A percentile compares a stretch with the other conserved stretches of the same genome.
phyloP scores from a whole-genome alignment of 2,113 vertebrate species.

The Elaphurus davidianus region DNA sequence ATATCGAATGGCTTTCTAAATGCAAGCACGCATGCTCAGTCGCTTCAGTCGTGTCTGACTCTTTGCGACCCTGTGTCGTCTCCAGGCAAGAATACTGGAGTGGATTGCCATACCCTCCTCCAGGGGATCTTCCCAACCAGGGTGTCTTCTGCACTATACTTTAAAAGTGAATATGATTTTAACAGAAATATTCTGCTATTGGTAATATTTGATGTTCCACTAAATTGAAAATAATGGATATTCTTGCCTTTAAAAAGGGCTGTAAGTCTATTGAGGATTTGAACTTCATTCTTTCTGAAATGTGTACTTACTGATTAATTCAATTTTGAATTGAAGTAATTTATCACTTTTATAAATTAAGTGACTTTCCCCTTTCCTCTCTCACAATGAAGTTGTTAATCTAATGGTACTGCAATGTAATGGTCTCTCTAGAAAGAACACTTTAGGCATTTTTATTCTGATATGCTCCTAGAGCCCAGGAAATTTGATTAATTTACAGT shows the following conservation, averaged over 20 bases:
- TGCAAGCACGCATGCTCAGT: neutral
- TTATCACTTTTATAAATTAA: slow-evolving; percentile 52
- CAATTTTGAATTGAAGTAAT: slow-evolving; percentile 16
- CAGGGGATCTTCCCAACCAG: neutral
- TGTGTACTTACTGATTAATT: slow-evolving; percentile 45
- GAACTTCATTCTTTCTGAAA: slow-evolving; percentile 34
- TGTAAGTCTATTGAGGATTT: neutral
- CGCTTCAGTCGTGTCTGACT: neutral
- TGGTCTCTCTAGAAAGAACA: neutral
- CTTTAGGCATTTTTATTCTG: neutral
- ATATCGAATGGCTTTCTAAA: neutral
- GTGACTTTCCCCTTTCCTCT: slow-evolving; percentile 16
- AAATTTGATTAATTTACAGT: slow-evolving; percentile 41
- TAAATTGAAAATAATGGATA: slow-evolving; percentile 4
- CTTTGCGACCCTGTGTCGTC: neutral
- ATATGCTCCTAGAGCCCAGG: neutral
- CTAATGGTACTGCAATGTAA: neutral
- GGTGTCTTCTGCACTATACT: neutral
- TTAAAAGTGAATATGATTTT: slow-evolving; percentile 25
- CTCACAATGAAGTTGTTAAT: slow-evolving; percentile 29
- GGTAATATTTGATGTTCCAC: neutral
- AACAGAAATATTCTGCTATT: neutral
- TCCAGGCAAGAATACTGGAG: neutral
- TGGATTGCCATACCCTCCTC: neutral
- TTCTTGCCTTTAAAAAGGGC: neutral